Conservation (phyloP, 2,113 vertebrate genomes). For the Saguinus midas region DNA sequence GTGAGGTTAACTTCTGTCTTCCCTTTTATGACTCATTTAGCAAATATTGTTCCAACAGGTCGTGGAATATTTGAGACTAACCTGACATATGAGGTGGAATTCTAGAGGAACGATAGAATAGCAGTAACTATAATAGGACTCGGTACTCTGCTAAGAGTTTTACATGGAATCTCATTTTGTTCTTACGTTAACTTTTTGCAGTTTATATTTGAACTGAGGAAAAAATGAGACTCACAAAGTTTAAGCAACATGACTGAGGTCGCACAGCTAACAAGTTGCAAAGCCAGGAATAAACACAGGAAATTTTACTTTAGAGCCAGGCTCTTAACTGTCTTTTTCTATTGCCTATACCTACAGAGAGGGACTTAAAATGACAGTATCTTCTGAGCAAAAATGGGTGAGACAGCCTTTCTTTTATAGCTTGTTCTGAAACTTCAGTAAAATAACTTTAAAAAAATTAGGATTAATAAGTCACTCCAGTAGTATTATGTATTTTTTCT, state of each 20-base stretch:
- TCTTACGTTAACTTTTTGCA: background rate
- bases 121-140: background rate
- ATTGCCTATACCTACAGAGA: background rate
- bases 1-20: background rate
- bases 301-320: background rate
- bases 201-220: background rate
- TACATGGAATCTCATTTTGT: background rate
- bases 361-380: background rate
- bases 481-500: background rate
- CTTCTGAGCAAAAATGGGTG: background rate
- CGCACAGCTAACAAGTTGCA: background rate
- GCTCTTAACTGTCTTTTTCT: background rate
- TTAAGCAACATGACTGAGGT: background rate
- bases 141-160: background rate
- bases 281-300: background rate
- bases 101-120: background rate
- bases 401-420: background rate
- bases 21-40: background rate
- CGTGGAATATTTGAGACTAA: background rate
- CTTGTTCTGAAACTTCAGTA: background rate
- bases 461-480: background rate
- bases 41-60: background rate
- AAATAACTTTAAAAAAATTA: background rate
- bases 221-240: background rate
- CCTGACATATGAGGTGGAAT: background rate